Percentiles rank a stretch among this genome's conserved stretches.
Evolutionary conservation across 1,140 invertebrate species (phyloP).

Genomic region (Aleiodes sp.): DNA sequence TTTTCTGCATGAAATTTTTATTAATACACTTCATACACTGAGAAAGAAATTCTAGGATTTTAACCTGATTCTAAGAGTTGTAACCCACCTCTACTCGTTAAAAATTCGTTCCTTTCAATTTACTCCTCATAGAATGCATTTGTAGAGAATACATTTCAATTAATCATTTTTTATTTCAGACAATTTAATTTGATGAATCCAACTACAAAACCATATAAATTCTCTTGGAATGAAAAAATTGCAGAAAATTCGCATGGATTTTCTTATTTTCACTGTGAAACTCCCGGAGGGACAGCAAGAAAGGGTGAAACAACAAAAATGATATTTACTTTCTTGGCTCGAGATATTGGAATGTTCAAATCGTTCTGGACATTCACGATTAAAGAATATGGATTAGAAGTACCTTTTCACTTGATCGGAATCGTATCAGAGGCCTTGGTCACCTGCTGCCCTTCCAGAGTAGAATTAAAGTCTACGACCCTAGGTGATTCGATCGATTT

Average conservation of each 20-base stretch:
- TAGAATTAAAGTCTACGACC: constrained; percentile 55
- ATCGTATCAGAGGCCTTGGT: constrained; percentile 58
- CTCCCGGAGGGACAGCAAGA: constrained; percentile 49
- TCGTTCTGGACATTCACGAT: constrained; percentile 62
- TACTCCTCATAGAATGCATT: too few relatives aligned
- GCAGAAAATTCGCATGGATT: constrained; percentile 33
- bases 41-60: too few relatives aligned
- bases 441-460: constrained; percentile 45
- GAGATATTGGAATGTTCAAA: constrained; percentile 57
- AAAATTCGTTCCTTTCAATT: too few relatives aligned
- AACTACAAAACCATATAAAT: constrained; percentile 55
- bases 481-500: constrained; percentile 39
- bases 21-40: too few relatives aligned
- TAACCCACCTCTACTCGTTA: too few relatives aligned
- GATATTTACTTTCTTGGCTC: constrained; percentile 56
- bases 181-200: constrained; percentile 60
- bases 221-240: constrained; percentile 50
- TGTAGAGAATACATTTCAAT: too few relatives aligned
- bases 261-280: constrained; percentile 55
- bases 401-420: constrained; percentile 58
- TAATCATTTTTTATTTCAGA: too few relatives aligned
- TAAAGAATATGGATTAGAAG: constrained; percentile 53
- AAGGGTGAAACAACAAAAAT: constrained; percentile 51
- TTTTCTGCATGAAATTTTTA: too few relatives aligned
- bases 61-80: too few relatives aligned